These are phyloP conservation scores for Moxostoma hubbsi DNA, from an alignment of 2,797 vertebrate genomes.

Conservation along the genomic window DNA sequence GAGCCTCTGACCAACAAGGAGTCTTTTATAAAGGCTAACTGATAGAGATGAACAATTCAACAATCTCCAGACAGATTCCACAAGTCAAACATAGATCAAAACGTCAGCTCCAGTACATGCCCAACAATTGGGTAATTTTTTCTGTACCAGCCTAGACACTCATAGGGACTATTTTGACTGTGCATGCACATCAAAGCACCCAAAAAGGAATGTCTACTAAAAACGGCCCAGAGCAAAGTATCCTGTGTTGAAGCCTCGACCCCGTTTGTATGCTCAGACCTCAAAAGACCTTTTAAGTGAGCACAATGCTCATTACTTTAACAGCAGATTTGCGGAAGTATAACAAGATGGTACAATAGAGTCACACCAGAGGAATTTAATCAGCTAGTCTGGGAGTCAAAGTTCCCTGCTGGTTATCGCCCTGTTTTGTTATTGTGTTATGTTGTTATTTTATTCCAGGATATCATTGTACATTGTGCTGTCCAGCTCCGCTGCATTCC, in stretches of 20 bases:
- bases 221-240: constrained; percentile 26
- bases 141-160: background rate
- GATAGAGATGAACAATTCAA: background rate
- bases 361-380: constrained; percentile 69
- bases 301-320: constrained; percentile 34
- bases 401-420: constrained; percentile 62
- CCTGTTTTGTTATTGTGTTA: constrained; percentile 65
- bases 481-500: constrained; percentile 46
- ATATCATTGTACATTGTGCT: constrained; percentile 40
- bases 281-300: constrained; percentile 12
- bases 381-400: constrained; percentile 56
- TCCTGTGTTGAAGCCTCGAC: constrained; percentile 43
- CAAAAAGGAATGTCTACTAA: constrained; percentile 9
- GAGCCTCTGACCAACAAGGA: background rate
- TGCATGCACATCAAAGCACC: constrained; percentile 33
- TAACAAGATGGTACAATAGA: constrained; percentile 53
- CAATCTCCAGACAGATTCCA: background rate
- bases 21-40: background rate
- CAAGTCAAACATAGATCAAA: background rate
- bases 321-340: constrained; percentile 38
- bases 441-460: constrained; percentile 64
- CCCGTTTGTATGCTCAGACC: constrained; percentile 15
- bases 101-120: background rate
- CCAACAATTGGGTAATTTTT: background rate
- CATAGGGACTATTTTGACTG: constrained; percentile 5